Conservation (phyloP, 2,113 vertebrate genomes). For the Stegastes partitus region DNA sequence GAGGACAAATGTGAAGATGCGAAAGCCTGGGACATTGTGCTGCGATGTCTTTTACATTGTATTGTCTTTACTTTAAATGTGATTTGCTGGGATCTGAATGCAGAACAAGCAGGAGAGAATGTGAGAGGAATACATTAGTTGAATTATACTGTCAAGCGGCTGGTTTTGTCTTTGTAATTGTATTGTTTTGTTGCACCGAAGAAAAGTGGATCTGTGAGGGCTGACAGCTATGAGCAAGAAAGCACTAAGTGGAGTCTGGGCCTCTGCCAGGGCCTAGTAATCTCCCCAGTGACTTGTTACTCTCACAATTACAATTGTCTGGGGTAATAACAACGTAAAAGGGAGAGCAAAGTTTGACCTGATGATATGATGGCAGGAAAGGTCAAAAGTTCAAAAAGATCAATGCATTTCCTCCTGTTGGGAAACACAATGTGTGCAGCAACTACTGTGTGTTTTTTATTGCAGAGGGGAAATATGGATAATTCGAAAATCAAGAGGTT, state of each 20-base stretch:
- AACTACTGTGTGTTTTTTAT: slow-evolving; percentile 20
- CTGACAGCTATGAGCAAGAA: slow-evolving; percentile 15
- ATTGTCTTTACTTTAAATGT: background rate
- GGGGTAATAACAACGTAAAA: slow-evolving; percentile 40
- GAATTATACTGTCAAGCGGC: slow-evolving; percentile 15
- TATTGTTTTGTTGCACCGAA: slow-evolving; percentile 7
- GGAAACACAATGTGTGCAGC: slow-evolving; percentile 10
- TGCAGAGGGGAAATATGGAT: slow-evolving; percentile 1
- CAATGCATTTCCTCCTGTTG: slow-evolving; percentile 14
- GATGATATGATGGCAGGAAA: slow-evolving; percentile 35
- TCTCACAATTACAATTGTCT: slow-evolving; percentile 41
- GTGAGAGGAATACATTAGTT: background rate
- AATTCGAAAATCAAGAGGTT: slow-evolving; percentile 25
- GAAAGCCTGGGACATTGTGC: background rate
- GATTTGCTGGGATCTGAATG: background rate
- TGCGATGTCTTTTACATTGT: background rate
- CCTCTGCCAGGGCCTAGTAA: background rate
- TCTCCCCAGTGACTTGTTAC: slow-evolving; percentile 30
- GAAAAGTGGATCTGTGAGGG: slow-evolving; percentile 22
- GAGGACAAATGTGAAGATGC: slow-evolving; percentile 12
- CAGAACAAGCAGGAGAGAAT: background rate
- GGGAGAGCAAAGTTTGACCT: slow-evolving; percentile 38
- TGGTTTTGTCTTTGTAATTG: background rate
- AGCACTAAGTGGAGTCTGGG: slow-evolving; percentile 27
- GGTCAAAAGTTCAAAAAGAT: slow-evolving; percentile 14